These are phyloP conservation scores for Drosophila pseudoobscura DNA, from an alignment of 1,140 invertebrate genomes.

Conservation along the genomic window DNA sequence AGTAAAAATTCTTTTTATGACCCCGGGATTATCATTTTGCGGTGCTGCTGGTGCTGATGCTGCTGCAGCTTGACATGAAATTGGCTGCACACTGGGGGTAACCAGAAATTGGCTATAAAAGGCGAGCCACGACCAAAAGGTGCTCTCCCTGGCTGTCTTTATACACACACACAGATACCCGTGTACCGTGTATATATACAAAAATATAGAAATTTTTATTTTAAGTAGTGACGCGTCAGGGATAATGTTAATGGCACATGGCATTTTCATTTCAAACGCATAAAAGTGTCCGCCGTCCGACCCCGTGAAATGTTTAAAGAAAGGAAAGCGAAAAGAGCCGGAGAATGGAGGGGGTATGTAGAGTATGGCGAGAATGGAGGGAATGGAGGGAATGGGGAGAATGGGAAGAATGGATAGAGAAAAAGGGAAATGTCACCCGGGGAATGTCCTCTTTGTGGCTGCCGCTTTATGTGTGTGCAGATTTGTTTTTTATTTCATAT, in stretches of 20 bases:
- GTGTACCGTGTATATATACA: slow-evolving; percentile 50
- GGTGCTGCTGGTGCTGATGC: not conserved
- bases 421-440: slow-evolving; percentile 44
- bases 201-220: slow-evolving; percentile 82
- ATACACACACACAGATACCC: not conserved
- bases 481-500: slow-evolving; percentile 55
- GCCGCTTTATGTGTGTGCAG: slow-evolving; percentile 66
- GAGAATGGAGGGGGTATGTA: not conserved
- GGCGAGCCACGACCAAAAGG: slow-evolving; percentile 73
- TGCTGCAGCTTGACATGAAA: slow-evolving; percentile 78
- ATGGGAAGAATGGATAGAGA: slow-evolving; percentile 10
- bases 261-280: slow-evolving; percentile 81
- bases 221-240: slow-evolving; percentile 81
- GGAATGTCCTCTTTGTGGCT: slow-evolving; percentile 57
- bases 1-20: slow-evolving; percentile 80
- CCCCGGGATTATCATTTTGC: slow-evolving; percentile 78
- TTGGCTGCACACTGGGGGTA: slow-evolving; percentile 79
- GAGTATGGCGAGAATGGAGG: not conserved
- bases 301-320: slow-evolving; percentile 54
- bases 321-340: slow-evolving; percentile 4
- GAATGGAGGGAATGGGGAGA: slow-evolving; percentile 4
- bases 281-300: slow-evolving; percentile 65
- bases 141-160: slow-evolving; percentile 43
- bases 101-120: slow-evolving; percentile 82
- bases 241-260: slow-evolving; percentile 82